Evolutionary conservation across 1,140 invertebrate genomes (phyloP).

Genomic region (Pseudobourletiella spinata): DNA sequence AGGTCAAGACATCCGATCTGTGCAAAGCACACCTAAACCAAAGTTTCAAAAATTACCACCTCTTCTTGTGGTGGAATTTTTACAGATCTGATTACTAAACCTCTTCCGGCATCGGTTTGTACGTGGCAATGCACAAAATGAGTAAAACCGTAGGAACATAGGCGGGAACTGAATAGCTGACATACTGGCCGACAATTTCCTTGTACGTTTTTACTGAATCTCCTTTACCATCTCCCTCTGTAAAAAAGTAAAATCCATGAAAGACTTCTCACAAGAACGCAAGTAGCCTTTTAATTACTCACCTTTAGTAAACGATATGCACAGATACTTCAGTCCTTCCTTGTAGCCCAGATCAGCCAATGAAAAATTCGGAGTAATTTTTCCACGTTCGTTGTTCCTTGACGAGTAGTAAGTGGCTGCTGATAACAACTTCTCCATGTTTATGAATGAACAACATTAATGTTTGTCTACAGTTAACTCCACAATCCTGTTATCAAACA

Average conservation of each 20-base stretch:
- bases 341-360: conserved; percentile 1
- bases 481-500: background rate
- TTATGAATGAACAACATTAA: background rate
- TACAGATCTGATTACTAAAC: background rate
- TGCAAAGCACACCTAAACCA: conserved; percentile 11
- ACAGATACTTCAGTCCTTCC: background rate
- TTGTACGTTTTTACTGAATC: background rate
- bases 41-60: background rate
- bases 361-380: background rate
- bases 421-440: background rate
- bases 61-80: background rate
- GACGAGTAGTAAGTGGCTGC: background rate
- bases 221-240: background rate
- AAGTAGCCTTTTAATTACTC: too few relatives aligned
- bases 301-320: background rate
- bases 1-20: conserved; percentile 13
- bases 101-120: conserved; percentile 11
- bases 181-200: background rate
- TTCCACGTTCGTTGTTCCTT: background rate
- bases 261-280: background rate
- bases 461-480: background rate
- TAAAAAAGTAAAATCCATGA: background rate
- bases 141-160: conserved; percentile 3
- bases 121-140: conserved; percentile 8
- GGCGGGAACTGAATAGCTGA: conserved; percentile 1